Evolutionary conservation across 2,888 invertebrate species (phyloP).

Genomic region (Hetaerina titia): DNA sequence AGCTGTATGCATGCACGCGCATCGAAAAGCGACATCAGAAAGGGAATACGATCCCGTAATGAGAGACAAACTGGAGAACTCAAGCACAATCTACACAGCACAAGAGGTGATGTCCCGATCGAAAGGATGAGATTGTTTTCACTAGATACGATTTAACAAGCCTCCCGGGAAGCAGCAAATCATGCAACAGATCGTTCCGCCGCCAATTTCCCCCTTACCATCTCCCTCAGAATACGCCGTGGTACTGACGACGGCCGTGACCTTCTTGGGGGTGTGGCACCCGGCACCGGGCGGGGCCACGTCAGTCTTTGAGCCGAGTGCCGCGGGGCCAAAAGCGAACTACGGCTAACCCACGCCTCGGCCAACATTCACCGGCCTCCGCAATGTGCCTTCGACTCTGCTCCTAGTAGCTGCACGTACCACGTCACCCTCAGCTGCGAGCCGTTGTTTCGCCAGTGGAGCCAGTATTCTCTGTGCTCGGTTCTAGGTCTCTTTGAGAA

Average conservation of each 20-base stretch:
- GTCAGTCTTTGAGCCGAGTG: neutral
- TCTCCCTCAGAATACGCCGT: neutral
- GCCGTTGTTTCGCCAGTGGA: neutral
- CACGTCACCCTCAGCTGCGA: neutral
- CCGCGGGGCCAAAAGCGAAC: neutral
- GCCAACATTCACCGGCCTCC: neutral
- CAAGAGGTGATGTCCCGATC: neutral
- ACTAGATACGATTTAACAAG: constrained; percentile 1
- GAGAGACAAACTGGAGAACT: constrained; percentile 2
- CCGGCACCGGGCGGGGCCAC: constrained; percentile 20
- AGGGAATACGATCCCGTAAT: neutral
- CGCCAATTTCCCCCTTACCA: neutral
- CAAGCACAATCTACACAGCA: neutral
- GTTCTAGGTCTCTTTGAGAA: too few species aligned
- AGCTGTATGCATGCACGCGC: neutral
- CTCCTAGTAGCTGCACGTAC: neutral
- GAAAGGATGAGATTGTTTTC: neutral
- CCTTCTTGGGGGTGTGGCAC: constrained; percentile 37
- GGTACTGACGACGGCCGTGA: constrained; percentile 29
- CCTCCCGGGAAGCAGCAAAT: neutral
- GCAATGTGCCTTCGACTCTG: neutral
- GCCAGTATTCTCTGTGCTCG: neutral
- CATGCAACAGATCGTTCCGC: neutral
- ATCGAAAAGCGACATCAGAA: neutral
- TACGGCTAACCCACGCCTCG: constrained; percentile 25